Conservation (phyloP, 2,888 invertebrate genomes). For the Ornithoptera alexandrae region DNA sequence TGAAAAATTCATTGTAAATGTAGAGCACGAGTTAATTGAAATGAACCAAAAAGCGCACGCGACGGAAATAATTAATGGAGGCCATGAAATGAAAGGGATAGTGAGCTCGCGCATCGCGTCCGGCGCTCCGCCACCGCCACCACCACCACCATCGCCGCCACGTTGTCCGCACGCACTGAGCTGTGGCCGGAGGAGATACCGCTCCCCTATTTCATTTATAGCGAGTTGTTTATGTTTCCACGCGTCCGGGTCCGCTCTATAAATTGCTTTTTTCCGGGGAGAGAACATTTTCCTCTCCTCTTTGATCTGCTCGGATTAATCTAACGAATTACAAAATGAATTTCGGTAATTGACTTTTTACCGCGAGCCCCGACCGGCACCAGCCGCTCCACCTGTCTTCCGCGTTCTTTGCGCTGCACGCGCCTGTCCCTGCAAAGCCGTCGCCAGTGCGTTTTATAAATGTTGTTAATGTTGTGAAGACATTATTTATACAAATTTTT, state of each 20-base stretch:
- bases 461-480: too few relatives aligned
- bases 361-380: background rate
- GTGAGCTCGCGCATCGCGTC: too few relatives aligned
- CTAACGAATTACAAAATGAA: conserved; percentile 28
- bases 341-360: conserved; percentile 20
- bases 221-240: conserved; percentile 45
- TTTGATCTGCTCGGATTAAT: conserved; percentile 47
- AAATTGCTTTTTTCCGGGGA: conserved; percentile 57
- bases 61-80: conserved; percentile 55
- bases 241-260: conserved; percentile 37
- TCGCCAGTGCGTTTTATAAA: too few relatives aligned
- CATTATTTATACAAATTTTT: too few relatives aligned
- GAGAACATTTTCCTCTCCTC: conserved; percentile 46
- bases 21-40: too few relatives aligned
- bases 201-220: conserved; percentile 57
- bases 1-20: too few relatives aligned
- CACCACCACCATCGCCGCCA: conserved; percentile 27
- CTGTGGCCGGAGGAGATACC: conserved; percentile 64
- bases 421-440: too few relatives aligned
- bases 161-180: conserved; percentile 64
- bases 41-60: background rate
- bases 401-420: too few relatives aligned
- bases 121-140: too few relatives aligned
- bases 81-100: conserved; percentile 44
- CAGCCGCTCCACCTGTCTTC: background rate